phyloP scores from a whole-genome alignment of 2,797 vertebrate species.

The Clarias platycephalus region DNA sequence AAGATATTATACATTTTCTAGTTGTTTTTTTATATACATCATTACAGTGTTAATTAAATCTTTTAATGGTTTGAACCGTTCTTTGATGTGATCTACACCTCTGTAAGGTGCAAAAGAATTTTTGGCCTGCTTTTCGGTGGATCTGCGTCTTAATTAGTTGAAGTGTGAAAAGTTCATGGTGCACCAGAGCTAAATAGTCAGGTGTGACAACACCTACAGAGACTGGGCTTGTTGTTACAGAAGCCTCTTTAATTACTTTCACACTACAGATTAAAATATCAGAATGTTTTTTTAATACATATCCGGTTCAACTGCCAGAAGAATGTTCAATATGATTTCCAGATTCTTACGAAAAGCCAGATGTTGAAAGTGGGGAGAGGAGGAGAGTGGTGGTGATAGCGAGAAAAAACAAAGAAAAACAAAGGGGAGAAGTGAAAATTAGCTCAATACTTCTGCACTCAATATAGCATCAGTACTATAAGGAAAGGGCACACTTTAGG shows the following conservation, averaged over 20 bases:
- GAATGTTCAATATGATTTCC: slow-evolving; percentile 93
- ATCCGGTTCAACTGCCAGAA: slow-evolving; percentile 84
- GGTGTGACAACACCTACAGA: slow-evolving; percentile 40
- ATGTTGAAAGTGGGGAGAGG: slow-evolving; percentile 72
- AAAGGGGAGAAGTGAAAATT: slow-evolving; percentile 77
- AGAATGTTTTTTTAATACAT: slow-evolving; percentile 91
- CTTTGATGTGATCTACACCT: neutral
- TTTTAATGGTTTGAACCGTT: neutral
- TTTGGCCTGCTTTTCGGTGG: neutral
- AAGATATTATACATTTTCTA: neutral
- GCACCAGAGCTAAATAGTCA: neutral
- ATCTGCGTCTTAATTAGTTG: neutral
- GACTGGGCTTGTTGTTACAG: slow-evolving; percentile 69
- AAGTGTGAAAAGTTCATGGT: neutral
- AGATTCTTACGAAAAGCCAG: slow-evolving; percentile 87
- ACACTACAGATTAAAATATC: slow-evolving; percentile 83
- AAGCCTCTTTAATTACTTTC: slow-evolving; percentile 69
- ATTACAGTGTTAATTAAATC: neutral
- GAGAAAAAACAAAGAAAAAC: neutral
- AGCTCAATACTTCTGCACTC: slow-evolving; percentile 77
- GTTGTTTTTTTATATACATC: neutral
- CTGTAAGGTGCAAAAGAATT: neutral
- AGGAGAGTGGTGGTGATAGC: neutral
- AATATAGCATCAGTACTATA: slow-evolving; percentile 69
- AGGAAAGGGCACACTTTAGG: slow-evolving; percentile 69